These are phyloP conservation scores for Falco berigora DNA, from an alignment of 2,797 vertebrate genomes.

Conservation along the genomic window DNA sequence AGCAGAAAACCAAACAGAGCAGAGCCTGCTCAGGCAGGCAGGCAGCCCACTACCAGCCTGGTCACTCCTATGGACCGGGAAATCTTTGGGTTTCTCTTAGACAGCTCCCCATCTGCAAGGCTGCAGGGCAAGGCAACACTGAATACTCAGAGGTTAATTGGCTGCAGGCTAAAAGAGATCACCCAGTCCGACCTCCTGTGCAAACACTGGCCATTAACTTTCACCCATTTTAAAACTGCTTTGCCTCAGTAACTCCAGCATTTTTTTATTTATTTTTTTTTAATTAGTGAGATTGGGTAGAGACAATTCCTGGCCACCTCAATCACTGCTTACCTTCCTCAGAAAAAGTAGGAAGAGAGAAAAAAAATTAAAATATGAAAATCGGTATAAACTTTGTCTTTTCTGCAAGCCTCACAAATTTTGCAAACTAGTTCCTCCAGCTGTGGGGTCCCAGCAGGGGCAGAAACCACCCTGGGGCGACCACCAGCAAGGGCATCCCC, in stretches of 20 bases:
- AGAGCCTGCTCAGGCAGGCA: background rate
- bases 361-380: background rate
- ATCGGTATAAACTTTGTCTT: background rate
- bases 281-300: background rate
- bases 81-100: background rate
- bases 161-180: background rate
- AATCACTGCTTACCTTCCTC: background rate
- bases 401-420: background rate
- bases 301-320: background rate
- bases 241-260: background rate
- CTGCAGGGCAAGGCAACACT: background rate
- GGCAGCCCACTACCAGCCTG: background rate
- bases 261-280: background rate
- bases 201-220: background rate
- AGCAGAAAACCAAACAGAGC: background rate
- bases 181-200: background rate
- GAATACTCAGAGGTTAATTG: background rate
- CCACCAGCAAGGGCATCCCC: background rate
- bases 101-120: background rate
- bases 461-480: background rate
- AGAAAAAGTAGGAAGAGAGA: no score
- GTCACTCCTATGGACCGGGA: background rate
- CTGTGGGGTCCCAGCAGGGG: fast-evolving
- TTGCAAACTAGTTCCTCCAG: background rate
- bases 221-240: background rate